Conservation (phyloP, 2,888 invertebrate species). For the Eupelmus urozonus region DNA sequence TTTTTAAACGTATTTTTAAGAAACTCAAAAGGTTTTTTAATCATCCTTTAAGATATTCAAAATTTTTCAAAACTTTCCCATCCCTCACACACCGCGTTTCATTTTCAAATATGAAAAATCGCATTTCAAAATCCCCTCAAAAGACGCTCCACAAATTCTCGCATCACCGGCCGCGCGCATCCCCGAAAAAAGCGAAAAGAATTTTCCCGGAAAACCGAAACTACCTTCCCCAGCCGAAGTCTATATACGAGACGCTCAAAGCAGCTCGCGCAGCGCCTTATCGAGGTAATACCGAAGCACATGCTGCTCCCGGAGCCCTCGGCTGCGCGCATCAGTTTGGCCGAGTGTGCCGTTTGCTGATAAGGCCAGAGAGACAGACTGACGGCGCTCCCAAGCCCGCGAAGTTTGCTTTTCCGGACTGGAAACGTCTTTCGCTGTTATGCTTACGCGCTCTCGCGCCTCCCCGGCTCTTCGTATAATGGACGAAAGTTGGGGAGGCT, state of each 20-base stretch:
- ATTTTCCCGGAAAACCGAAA: not conserved
- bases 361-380: constrained; percentile 62
- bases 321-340: constrained; percentile 45
- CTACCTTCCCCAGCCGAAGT: not conserved
- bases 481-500: not conserved
- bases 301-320: constrained; percentile 7
- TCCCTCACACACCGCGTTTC: too few relatives aligned
- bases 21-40: too few relatives aligned
- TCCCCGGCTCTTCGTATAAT: not conserved
- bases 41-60: too few relatives aligned
- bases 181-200: not conserved
- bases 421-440: constrained; percentile 59
- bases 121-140: too few relatives aligned
- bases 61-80: too few relatives aligned
- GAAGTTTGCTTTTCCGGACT: constrained; percentile 65
- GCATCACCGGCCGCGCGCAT: too few relatives aligned
- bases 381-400: constrained; percentile 37
- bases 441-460: constrained; percentile 2
- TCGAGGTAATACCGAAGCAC: constrained; percentile 45
- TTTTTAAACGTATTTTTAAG: too few relatives aligned
- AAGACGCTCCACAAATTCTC: too few relatives aligned
- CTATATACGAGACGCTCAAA: not conserved
- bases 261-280: constrained; percentile 29
- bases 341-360: constrained; percentile 67
- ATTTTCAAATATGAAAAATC: too few relatives aligned